phyloP scores from a whole-genome alignment of 2,113 vertebrate species.

The Tetrax tetrax region DNA sequence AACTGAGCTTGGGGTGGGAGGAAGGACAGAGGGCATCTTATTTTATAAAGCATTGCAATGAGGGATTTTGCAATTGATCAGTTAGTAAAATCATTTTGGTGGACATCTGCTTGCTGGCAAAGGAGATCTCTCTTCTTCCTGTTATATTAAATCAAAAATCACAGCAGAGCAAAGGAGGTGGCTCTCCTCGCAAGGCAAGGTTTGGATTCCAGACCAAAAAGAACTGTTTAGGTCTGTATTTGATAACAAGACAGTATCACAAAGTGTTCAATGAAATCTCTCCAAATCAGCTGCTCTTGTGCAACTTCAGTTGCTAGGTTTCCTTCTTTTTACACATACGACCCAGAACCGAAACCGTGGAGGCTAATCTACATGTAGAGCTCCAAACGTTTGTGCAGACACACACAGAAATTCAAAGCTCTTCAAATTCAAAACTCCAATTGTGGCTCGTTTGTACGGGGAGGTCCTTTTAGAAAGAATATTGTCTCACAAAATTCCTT shows the following conservation, averaged over 20 bases:
- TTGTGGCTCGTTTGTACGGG: not conserved
- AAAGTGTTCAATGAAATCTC: not conserved
- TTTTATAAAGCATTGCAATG: constrained; percentile 38
- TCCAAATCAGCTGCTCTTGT: not conserved
- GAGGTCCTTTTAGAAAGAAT: not conserved
- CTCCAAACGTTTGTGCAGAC: not conserved
- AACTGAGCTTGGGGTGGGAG: constrained; percentile 34
- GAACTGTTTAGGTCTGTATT: not conserved
- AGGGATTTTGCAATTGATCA: constrained; percentile 56
- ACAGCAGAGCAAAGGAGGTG: not conserved
- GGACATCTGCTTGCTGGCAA: constrained; percentile 27
- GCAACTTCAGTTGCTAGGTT: not conserved
- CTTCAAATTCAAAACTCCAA: fast-evolving
- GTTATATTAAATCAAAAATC: not conserved
- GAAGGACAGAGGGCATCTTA: constrained; percentile 56
- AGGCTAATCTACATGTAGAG: too few species aligned
- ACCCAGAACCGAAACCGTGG: not conserved
- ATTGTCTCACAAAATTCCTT: not conserved
- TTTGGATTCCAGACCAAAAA: not conserved
- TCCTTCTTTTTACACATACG: not conserved
- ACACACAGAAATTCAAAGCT: not conserved
- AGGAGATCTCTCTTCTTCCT: not conserved
- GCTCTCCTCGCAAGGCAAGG: not conserved
- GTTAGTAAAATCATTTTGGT: not conserved
- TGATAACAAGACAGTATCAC: not conserved